Evolutionary conservation across 2,797 vertebrate genomes (phyloP).

Genomic region (Gymnodraco acuticeps): DNA sequence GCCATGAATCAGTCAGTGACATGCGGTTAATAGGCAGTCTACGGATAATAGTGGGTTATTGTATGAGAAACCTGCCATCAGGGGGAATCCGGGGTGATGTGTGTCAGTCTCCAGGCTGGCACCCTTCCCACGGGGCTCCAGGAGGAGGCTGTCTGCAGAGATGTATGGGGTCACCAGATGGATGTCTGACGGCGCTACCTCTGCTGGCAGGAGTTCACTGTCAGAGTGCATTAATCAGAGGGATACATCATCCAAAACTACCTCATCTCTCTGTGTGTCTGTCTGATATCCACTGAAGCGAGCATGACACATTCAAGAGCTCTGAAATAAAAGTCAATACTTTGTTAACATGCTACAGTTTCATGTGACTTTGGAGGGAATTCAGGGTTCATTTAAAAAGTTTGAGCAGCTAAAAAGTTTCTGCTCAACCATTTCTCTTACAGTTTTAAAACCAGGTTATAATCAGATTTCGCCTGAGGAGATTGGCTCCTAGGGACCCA

Average conservation of each 20-base stretch:
- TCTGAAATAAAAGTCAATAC: conserved; percentile 14
- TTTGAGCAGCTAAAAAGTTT: conserved; percentile 31
- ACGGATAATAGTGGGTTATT: conserved; percentile 1
- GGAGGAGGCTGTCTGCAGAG: conserved; percentile 57
- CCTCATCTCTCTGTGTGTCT: conserved; percentile 30
- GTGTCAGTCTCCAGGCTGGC: conserved; percentile 75
- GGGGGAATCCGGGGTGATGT: conserved; percentile 38
- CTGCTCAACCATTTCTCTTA: conserved; percentile 11
- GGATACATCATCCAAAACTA: conserved; percentile 55
- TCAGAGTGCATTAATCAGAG: conserved; percentile 75
- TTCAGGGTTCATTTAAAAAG: conserved; percentile 8
- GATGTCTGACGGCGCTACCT: conserved; percentile 67
- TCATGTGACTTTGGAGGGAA: conserved; percentile 14
- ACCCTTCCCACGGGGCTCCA: conserved; percentile 78
- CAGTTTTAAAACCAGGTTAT: conserved; percentile 55
- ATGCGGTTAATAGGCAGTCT: conserved; percentile 9
- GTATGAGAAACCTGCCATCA: conserved; percentile 50
- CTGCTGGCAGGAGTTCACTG: conserved; percentile 78
- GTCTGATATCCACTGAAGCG: conserved; percentile 48
- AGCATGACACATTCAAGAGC: conserved; percentile 30
- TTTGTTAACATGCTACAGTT: not conserved
- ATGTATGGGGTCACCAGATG: conserved; percentile 77
- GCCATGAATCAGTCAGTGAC: not conserved
- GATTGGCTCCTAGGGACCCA: conserved; percentile 72
- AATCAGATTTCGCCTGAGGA: conserved; percentile 69